Evolutionary conservation across 2,113 vertebrate genomes (phyloP).

Genomic region (Eira barbara): DNA sequence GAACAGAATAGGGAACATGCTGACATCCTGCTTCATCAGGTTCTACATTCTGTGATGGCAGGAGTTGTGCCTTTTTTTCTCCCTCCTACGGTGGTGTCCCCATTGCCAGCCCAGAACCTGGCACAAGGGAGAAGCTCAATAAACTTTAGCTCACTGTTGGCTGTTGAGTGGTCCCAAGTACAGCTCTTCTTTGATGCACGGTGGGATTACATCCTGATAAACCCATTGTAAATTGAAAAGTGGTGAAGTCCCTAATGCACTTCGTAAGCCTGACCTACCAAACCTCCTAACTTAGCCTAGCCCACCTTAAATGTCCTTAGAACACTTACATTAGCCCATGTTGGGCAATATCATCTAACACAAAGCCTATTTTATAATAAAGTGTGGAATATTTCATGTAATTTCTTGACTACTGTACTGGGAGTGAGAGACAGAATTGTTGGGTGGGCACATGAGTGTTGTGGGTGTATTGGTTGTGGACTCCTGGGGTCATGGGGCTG

Average conservation of each 20-base stretch:
- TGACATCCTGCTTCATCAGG: background rate
- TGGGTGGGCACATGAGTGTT: background rate
- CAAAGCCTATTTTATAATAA: background rate
- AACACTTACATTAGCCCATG: background rate
- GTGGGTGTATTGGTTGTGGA: background rate
- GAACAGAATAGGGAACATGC: background rate
- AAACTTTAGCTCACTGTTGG: background rate
- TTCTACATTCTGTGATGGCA: background rate
- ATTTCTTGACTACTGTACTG: background rate
- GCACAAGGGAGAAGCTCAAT: background rate
- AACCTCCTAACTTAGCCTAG: background rate
- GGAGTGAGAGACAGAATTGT: background rate
- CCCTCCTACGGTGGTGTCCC: accelerated
- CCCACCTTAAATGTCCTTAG: background rate
- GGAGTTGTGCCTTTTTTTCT: too few relatives aligned
- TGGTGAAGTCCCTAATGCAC: background rate
- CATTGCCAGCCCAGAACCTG: background rate
- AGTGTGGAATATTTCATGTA: background rate
- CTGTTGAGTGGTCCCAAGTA: background rate
- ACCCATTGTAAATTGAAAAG: background rate
- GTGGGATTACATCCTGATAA: too few relatives aligned
- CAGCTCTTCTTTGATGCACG: accelerated
- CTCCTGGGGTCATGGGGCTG: background rate
- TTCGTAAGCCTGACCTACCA: background rate
- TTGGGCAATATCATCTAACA: background rate